Base-by-base conservation (phyloP, 2,113 vertebrate genomes). In the Setophaga petechia region DNA sequence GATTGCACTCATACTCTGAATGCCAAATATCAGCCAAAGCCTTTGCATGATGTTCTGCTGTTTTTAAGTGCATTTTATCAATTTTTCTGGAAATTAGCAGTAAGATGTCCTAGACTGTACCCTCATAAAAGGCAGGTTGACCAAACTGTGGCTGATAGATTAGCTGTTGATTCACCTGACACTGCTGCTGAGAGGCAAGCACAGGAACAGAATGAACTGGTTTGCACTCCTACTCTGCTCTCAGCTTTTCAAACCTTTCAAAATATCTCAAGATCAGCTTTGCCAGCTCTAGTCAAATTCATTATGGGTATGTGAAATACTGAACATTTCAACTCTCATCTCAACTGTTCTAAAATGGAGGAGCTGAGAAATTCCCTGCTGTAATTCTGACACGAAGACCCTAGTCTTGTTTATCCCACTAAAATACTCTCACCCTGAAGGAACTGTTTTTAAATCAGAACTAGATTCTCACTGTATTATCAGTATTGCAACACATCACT, bases 231-330 rank as follows among this genome's bases (percentile, higher is more conserved):
- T 46, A 73, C 55, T 59, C 43, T 51, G 51, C 17, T 76, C n/a
- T 62, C 18, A 31, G 41, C 18, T 80, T 85, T 79, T 84, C 51
- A 90, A 91, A 51, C 5, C 13, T 71, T 86, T 46, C 19, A 4
- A 69, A 92, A 90, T n/a, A 81, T 35, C 55, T 74, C 4, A 0
- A 93, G 41, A 87, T 62, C 58, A 74, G 21, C 43, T 94, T 80
- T 86, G 41, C 51, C 82, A 84, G 58, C 63, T 94, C 78, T 57
- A 66, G 84, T 90, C 63, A 95, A 91, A 94, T 95, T 94, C 85
- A 47, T 90, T 80, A 94, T 5, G 55, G 43, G 63, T 89, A 59
- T 84, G 91, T 84, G 93, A 97, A 97, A 96, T 87, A 90, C 46
- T 44, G 51, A 93, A 51, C 5, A 3, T 83, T 91, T 83, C 25